These are phyloP conservation scores for Tinamus guttatus DNA, from an alignment of 2,113 vertebrate species.

Conservation along the genomic window DNA sequence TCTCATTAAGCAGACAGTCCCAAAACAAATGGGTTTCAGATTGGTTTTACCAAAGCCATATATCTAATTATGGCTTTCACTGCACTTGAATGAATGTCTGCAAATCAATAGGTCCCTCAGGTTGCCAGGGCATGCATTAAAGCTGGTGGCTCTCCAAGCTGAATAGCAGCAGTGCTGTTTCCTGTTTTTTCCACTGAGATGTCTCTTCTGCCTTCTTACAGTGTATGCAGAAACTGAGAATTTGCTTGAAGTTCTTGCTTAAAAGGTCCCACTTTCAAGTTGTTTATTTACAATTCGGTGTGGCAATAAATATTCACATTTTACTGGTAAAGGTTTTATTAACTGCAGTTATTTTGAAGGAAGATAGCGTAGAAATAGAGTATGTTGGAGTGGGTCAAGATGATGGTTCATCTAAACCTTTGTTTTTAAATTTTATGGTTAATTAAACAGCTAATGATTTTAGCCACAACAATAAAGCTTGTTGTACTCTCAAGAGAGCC, in stretches of 20 bases:
- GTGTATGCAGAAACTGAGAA: not conserved
- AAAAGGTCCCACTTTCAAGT: not conserved
- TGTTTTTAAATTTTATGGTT: not conserved
- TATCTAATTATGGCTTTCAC: slow-evolving; percentile 65
- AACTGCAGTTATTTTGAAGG: not conserved
- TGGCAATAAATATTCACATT: not conserved
- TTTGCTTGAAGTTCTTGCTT: not conserved
- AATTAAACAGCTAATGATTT: not conserved
- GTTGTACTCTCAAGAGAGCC: not conserved
- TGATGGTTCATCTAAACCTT: not conserved
- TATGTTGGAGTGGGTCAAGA: not conserved
- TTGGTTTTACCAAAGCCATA: slow-evolving; percentile 57
- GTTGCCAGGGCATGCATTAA: slow-evolving; percentile 41
- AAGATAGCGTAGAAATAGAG: not conserved
- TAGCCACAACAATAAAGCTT: not conserved
- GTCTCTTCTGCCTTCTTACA: not conserved
- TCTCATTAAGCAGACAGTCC: slow-evolving; percentile 38
- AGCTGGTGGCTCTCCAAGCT: slow-evolving; percentile 21
- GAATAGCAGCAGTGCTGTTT: not conserved
- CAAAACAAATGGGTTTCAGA: slow-evolving; percentile 56
- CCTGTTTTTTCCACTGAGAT: not conserved
- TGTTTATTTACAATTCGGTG: not conserved
- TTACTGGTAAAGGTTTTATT: not conserved
- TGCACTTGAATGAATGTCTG: slow-evolving; percentile 23
- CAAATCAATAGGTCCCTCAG: slow-evolving; percentile 57